phyloP scores from a whole-genome alignment of 2,113 vertebrate genomes.

The Chionis minor region DNA sequence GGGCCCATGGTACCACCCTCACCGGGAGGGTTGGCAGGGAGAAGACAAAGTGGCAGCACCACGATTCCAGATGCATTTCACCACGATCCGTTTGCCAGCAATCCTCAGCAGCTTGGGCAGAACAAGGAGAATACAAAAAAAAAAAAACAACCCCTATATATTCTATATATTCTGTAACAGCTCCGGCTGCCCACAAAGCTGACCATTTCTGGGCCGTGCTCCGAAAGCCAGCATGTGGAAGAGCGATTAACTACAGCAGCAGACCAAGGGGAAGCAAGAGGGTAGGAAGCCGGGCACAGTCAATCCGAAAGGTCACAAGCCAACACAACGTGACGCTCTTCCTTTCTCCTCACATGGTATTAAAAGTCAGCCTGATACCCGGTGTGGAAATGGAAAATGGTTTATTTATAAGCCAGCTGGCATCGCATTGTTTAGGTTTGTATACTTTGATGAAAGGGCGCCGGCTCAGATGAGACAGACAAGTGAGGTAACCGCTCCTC shows the following conservation, averaged over 20 bases:
- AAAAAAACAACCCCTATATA: not conserved
- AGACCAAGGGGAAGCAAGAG: not conserved
- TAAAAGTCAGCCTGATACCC: not conserved
- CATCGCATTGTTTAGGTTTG: not conserved
- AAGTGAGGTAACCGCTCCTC: not conserved
- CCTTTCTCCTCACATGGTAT: not conserved
- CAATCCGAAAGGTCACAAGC: not conserved
- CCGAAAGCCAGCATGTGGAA: fast-evolving
- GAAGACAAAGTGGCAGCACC: not conserved
- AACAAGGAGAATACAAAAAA: not conserved
- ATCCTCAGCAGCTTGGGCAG: not conserved
- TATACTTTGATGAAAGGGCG: not conserved
- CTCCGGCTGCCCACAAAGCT: not conserved
- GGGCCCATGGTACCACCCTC: not conserved
- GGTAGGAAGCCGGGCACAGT: not conserved
- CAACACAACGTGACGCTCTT: not conserved
- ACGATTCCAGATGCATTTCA: fast-evolving
- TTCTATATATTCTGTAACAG: not conserved
- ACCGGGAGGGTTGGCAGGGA: not conserved
- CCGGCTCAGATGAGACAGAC: not conserved
- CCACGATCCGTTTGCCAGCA: not conserved
- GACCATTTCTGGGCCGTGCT: not conserved
- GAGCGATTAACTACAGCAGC: not conserved
- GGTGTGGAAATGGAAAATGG: not conserved
- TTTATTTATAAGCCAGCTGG: slow-evolving; percentile 35